Base-by-base conservation (phyloP, 2,113 vertebrate genomes). In the Electrona antarctica region DNA sequence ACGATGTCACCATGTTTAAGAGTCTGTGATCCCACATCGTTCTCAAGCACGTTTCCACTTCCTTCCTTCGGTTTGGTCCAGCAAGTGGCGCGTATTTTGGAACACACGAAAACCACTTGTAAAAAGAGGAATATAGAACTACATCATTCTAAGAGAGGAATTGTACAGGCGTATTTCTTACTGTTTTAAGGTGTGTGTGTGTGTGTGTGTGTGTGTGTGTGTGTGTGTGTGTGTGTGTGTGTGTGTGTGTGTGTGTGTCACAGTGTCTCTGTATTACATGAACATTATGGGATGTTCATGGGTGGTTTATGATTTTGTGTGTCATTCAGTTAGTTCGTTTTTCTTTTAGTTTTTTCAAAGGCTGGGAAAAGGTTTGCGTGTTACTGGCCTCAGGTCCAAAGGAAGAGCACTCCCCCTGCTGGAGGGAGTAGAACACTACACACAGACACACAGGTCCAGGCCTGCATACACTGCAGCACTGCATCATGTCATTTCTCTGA, bases 221-320 rank as follows among this genome's bases (percentile, higher is more conserved):
- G 8, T 57, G 21, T 69, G 78, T 68, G 73, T 73, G 45, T 41
- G 45, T 72, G 52, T 49, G 29, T 29, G 33, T 73, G 15, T 73
- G 61, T 73, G 52, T 64, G 60, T 58, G 60, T 64, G 67, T 74
- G 28, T 68, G 59, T 73, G 65, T 76, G 66, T 85, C 83, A 83
- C 82, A 88, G 86, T 88, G 74, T 83, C 73, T 75, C 79, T 77
- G 79, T 83, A 85, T 75, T 76, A 78, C 13, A 73, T 64, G 62
- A 75, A 76, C 21, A 13, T 28, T 64, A 62, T 60, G 45, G 21
- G 78, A 60, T 50, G 64, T 29, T 66, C 11, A 11, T n/a, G 50
- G 50, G 21, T 56, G 49, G 51, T 54, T 50, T 58, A 15, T 47
- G 47, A 64, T 6, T 41, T 4, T 33, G 64, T 41, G 46, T 41